Conservation (phyloP, 2,888 invertebrate genomes). For the Stegana nigrithorax region DNA sequence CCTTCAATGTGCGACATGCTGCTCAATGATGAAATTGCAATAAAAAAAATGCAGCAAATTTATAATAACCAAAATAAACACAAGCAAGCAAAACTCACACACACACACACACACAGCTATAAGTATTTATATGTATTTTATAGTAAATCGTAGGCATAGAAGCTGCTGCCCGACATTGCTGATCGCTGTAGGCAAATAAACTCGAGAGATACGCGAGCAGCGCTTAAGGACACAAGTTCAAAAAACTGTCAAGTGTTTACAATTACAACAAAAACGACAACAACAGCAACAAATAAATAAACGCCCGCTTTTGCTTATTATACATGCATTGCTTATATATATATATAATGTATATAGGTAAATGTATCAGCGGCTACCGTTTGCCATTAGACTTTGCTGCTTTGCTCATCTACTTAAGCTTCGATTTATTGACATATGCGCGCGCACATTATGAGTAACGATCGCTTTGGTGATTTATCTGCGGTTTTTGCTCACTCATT, state of each 20-base stretch:
- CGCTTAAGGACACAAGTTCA: slow-evolving; percentile 62
- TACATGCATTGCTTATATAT: too few relatives aligned
- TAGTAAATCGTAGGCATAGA: neutral
- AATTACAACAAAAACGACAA: slow-evolving; percentile 17
- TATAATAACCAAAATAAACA: slow-evolving; percentile 11
- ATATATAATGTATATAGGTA: too few relatives aligned
- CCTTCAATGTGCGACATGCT: neutral
- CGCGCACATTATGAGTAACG: too few relatives aligned
- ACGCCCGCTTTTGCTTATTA: too few relatives aligned
- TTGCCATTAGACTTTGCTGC: too few relatives aligned
- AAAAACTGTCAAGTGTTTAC: slow-evolving; percentile 50
- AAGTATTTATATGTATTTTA: neutral
- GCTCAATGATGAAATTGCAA: slow-evolving; percentile 2
- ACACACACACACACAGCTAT: neutral
- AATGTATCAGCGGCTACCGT: too few relatives aligned
- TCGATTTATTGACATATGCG: too few relatives aligned
- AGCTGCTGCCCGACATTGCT: neutral
- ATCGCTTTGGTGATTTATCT: too few relatives aligned
- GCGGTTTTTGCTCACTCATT: too few relatives aligned
- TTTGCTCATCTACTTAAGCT: too few relatives aligned
- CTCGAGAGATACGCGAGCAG: slow-evolving; percentile 29
- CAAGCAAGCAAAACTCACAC: neutral
- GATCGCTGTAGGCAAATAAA: neutral
- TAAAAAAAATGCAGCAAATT: slow-evolving; percentile 12
- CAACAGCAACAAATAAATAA: slow-evolving; percentile 1